These are phyloP conservation scores for Melipona quadrifasciata DNA, from an alignment of 1,140 invertebrate species.

Conservation along the genomic window DNA sequence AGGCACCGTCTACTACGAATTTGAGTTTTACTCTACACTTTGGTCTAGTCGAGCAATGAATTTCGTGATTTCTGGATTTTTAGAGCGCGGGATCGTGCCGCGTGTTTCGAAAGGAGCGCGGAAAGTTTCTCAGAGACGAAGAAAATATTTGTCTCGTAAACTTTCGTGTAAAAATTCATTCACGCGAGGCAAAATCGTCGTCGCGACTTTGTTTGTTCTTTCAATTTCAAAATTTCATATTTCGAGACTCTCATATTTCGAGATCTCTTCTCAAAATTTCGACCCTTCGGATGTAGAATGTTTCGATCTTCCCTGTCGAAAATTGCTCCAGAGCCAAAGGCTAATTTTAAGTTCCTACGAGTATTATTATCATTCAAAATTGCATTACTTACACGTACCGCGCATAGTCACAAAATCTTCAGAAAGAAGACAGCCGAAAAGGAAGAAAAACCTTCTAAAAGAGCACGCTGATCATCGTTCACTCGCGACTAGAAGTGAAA, in stretches of 20 bases:
- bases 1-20: background rate
- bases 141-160: background rate
- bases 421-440: too few relatives aligned
- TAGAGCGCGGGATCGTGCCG: background rate
- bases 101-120: background rate
- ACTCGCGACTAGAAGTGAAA: background rate
- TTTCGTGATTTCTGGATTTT: background rate
- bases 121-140: background rate
- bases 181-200: background rate
- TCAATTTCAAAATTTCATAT: too few relatives aligned
- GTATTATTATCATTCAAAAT: background rate
- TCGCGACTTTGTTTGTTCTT: too few relatives aligned
- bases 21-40: background rate
- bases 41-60: background rate
- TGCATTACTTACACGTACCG: conserved; percentile 4
- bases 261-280: too few relatives aligned
- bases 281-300: too few relatives aligned
- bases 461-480: background rate
- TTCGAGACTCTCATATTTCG: too few relatives aligned
- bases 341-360: background rate
- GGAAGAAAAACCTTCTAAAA: background rate
- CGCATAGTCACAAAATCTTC: conserved; percentile 10
- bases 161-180: background rate
- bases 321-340: background rate
- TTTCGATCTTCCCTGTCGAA: background rate